Percentiles rank a stretch among this genome's conserved stretches.
These are phyloP conservation scores for Pheosia gnoma DNA, from an alignment of 2,888 invertebrate species.

Conservation along the genomic window DNA sequence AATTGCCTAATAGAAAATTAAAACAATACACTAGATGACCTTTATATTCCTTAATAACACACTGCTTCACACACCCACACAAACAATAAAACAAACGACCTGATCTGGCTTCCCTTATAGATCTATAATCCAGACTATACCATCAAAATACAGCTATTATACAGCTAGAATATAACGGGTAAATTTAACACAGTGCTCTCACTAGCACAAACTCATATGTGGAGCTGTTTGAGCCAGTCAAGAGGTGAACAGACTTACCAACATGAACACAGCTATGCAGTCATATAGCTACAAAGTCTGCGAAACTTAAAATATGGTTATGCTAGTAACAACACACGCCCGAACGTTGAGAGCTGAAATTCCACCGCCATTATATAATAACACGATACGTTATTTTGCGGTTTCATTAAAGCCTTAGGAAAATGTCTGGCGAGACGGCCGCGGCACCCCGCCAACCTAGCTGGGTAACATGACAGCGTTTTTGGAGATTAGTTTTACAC, in stretches of 20 bases:
- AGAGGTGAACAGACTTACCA: background rate
- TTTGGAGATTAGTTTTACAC: conserved; percentile 12
- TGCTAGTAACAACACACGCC: conserved; percentile 17
- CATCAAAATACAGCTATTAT: no score
- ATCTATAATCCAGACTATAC: no score
- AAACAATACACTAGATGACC: no score
- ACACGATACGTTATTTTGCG: conserved; percentile 52
- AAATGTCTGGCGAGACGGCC: conserved; percentile 55
- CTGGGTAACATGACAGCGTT: conserved; percentile 27
- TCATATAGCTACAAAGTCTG: conserved; percentile 3
- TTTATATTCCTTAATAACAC: no score
- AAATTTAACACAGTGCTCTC: no score
- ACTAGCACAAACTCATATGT: no score
- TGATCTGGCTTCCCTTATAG: no score
- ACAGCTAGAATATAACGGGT: no score
- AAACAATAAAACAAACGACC: no score
- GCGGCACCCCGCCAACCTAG: conserved; percentile 36
- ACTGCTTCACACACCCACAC: no score
- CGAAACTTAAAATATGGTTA: conserved; percentile 24
- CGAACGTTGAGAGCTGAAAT: conserved; percentile 34
- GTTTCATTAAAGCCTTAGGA: conserved; percentile 64
- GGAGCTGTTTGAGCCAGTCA: no score
- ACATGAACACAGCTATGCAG: background rate
- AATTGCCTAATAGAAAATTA: no score
- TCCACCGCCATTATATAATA: conserved; percentile 50